Evolutionary conservation across 92 coral and sea anemone genomes (phyloP).

Genomic region (Phenganax stokvisi): DNA sequence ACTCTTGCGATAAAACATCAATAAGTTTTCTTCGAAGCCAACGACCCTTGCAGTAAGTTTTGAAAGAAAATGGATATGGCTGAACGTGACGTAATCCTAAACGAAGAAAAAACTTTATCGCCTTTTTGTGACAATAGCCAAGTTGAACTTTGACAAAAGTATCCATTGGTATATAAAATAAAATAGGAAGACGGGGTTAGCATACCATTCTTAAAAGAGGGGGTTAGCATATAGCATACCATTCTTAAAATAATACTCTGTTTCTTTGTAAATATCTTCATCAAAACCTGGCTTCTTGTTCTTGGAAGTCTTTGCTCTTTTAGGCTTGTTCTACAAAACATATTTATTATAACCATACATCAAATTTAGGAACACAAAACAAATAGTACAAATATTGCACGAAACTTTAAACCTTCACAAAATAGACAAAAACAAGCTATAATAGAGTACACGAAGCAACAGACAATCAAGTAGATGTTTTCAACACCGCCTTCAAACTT

Average conservation of each 20-base stretch:
- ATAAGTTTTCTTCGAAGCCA: conserved; percentile 83
- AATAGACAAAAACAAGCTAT: too few relatives aligned
- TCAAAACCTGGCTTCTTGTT: conserved; percentile 83
- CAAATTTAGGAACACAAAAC: too few relatives aligned
- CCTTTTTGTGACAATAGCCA: neutral
- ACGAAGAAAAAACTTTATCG: neutral
- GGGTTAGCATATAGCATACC: conserved; percentile 38
- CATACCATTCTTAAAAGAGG: too few relatives aligned
- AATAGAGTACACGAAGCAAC: too few relatives aligned
- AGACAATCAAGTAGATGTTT: too few relatives aligned
- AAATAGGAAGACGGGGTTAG: too few relatives aligned
- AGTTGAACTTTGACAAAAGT: neutral
- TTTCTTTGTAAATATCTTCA: conserved; percentile 62
- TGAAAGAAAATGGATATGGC: conserved; percentile 84
- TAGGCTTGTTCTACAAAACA: conserved; percentile 56
- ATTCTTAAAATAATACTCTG: conserved; percentile 64
- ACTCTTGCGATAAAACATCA: conserved; percentile 82
- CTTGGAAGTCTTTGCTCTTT: conserved; percentile 24
- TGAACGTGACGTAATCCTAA: conserved; percentile 74
- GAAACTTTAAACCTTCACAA: too few relatives aligned
- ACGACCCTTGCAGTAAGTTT: conserved; percentile 93
- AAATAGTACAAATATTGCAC: too few relatives aligned
- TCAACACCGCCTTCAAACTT: neutral
- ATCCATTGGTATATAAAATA: too few relatives aligned
- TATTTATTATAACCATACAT: too few relatives aligned